Evolutionary conservation across 2,888 invertebrate species (phyloP).

Genomic region (Pristionchus maxplancki): DNA sequence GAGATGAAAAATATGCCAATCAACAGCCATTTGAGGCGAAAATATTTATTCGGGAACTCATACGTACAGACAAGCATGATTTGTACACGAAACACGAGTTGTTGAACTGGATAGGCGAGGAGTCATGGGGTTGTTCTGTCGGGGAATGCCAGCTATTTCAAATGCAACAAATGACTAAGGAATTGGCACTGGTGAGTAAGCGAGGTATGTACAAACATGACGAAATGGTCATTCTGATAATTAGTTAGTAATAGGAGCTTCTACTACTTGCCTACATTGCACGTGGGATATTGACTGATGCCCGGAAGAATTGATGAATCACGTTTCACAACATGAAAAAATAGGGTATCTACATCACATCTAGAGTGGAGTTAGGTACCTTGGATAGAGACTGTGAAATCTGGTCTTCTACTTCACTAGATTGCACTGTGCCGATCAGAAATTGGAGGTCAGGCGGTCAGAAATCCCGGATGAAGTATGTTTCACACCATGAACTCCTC

Average conservation of each 20-base stretch:
- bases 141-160: background rate
- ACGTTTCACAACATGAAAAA: too few species aligned
- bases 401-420: too few species aligned
- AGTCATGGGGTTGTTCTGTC: background rate
- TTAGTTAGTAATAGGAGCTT: background rate
- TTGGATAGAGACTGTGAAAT: too few species aligned
- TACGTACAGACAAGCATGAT: background rate
- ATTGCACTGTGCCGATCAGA: background rate
- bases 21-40: background rate
- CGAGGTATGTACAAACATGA: constrained; percentile 12
- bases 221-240: background rate
- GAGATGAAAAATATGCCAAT: too few species aligned
- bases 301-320: background rate
- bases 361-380: too few species aligned
- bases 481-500: background rate
- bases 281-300: too few species aligned
- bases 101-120: constrained; percentile 25
- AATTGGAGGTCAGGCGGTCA: background rate
- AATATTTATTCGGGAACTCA: background rate
- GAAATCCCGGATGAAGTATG: too few species aligned
- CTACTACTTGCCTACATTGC: background rate
- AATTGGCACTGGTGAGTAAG: background rate
- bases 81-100: constrained; percentile 9
- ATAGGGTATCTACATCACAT: too few species aligned
- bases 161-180: background rate